Base-by-base conservation (phyloP, 64 coral and sea anemone genomes). In the Pocillopora verrucosa region DNA sequence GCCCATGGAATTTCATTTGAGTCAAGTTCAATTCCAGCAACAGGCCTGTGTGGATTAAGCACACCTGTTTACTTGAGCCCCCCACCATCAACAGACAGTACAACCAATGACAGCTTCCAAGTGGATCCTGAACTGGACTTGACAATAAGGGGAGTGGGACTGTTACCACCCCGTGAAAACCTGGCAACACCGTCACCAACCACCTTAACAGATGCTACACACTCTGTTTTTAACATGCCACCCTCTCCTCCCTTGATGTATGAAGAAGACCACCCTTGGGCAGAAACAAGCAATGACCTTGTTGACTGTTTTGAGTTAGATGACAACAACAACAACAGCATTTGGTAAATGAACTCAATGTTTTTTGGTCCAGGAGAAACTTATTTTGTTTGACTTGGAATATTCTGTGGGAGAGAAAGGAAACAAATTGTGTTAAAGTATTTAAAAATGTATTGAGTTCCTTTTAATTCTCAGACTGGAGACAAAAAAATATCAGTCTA, bases 241-340 rank as follows among this genome's bases (percentile, higher is more conserved):
- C 95, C 95, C 34, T 92, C 95, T 41, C 95, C 91, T 73, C 92
- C 92, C 25, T 80, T 94, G 45, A 80, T 90, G 64, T 87, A 97
- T 65, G 95, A 97, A 17, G 95, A 97, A 67, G 95, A 97, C 20
- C 95, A 97, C 38, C 95, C 95, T 10, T 97, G 95, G 95, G 95
- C 95, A 22, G 95, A 97, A 37, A 78, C 76, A 22, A 87, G 91
- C 64, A 89, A 61, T 36, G 95, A 93, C 36, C 72, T 91, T 22
- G 65, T 89, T 36, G 76, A 63, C 30, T 93, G 79, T 76, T 93
- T 93, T 89, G 87, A 93, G 61, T 78, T 89, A 59, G 95, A 97
- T 83, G 88, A 84, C 34, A 97, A 94, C 74, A 94, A 96, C 63
- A 96, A 94, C 34, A 60, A n/a, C 30, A 30, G 30, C 65, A 67